A percentile compares a stretch with the other conserved stretches of the same genome.
These are phyloP conservation scores for Spicauda simplicius DNA, from an alignment of 2,888 invertebrate genomes.

Conservation along the genomic window DNA sequence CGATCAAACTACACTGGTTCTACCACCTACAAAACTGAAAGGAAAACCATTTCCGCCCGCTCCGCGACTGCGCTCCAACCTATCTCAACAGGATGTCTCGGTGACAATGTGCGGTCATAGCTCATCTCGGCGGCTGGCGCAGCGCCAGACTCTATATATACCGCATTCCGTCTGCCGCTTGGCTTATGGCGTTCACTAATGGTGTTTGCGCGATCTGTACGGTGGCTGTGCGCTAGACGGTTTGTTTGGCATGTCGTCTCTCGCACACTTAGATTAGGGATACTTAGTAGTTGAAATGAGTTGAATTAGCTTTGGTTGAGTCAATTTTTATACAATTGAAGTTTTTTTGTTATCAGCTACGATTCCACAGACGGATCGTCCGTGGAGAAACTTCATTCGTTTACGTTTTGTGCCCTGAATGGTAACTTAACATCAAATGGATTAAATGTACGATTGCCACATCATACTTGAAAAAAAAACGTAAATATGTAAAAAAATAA, in stretches of 20 bases:
- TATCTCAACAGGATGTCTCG: slow-evolving; percentile 26
- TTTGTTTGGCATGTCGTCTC: not conserved
- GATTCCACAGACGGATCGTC: too few species aligned
- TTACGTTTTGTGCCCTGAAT: too few species aligned
- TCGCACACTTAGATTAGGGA: not conserved
- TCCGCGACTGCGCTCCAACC: not conserved
- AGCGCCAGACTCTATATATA: slow-evolving; percentile 49
- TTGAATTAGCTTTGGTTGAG: too few species aligned
- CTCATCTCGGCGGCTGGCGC: slow-evolving; percentile 42
- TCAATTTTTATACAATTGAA: too few species aligned
- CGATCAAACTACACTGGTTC: too few species aligned
- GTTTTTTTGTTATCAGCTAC: too few species aligned
- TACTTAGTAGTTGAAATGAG: too few species aligned
- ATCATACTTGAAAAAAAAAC: too few species aligned
- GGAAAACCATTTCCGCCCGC: not conserved
- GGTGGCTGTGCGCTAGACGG: not conserved
- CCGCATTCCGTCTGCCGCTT: slow-evolving; percentile 46
- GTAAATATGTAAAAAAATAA: too few species aligned
- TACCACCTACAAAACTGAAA: not conserved
- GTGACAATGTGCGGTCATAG: slow-evolving; percentile 8
- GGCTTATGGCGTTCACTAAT: slow-evolving; percentile 31
- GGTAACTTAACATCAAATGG: too few species aligned
- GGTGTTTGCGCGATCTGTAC: slow-evolving; percentile 25
- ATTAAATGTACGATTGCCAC: too few species aligned
- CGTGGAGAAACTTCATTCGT: too few species aligned